A percentile compares a stretch with the other conserved stretches of the same genome.
These are phyloP conservation scores for Liparis tanakae DNA, from an alignment of 2,797 vertebrate species.

Conservation along the genomic window DNA sequence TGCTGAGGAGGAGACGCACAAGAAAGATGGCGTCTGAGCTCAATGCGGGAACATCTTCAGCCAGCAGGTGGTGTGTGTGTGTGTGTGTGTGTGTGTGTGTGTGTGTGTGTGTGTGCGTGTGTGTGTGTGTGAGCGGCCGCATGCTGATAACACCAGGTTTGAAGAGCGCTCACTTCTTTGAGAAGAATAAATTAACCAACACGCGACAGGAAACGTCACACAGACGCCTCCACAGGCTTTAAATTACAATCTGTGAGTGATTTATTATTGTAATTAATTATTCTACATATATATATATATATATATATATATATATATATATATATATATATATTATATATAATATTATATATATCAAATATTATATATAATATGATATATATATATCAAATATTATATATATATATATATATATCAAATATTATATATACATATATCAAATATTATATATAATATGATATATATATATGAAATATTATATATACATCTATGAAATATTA, in stretches of 20 bases:
- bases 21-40: slow-evolving; percentile 43
- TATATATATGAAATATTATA: too few relatives aligned
- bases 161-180: neutral
- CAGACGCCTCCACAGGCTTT: neutral
- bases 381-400: too few relatives aligned
- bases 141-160: neutral
- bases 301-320: too few relatives aligned
- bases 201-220: neutral
- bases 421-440: too few relatives aligned
- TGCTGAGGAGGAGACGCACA: slow-evolving; percentile 84
- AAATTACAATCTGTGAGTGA: too few relatives aligned
- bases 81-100: slow-evolving; percentile 45
- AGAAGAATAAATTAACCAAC: neutral
- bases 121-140: slow-evolving; percentile 42
- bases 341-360: too few relatives aligned
- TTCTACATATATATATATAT: neutral
- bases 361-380: too few relatives aligned
- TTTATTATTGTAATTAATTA: too few relatives aligned
- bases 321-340: too few relatives aligned
- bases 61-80: slow-evolving; percentile 66
- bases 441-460: too few relatives aligned
- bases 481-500: too few relatives aligned
- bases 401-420: too few relatives aligned
- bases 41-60: slow-evolving; percentile 34
- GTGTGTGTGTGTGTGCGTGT: slow-evolving; percentile 48